Conservation (phyloP, 2,797 vertebrate genomes). For the Yasuhikotakia modesta region DNA sequence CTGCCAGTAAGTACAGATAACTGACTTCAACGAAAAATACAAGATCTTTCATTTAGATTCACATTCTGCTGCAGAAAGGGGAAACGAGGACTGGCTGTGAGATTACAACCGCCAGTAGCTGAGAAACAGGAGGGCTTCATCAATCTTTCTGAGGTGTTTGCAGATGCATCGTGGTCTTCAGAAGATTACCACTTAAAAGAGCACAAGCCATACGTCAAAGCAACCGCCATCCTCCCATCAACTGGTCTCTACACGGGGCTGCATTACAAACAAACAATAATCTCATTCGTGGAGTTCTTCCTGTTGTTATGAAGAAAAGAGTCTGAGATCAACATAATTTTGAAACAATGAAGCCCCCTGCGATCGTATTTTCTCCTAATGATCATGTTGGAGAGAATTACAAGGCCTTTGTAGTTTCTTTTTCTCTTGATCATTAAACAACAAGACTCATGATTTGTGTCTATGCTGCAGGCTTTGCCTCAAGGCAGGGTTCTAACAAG, state of each 20-base stretch:
- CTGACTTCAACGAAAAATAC: constrained; percentile 37
- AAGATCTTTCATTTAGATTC: constrained; percentile 59
- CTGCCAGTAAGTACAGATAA: constrained; percentile 37
- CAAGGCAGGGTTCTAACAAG: constrained; percentile 35
- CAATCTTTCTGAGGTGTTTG: constrained; percentile 44
- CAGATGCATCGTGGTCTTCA: constrained; percentile 35
- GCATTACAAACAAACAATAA: not conserved
- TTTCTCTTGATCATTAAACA: constrained; percentile 50
- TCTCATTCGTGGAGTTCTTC: not conserved
- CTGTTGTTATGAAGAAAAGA: not conserved
- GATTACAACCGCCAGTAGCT: constrained; percentile 40
- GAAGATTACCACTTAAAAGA: constrained; percentile 37
- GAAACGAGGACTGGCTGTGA: constrained; percentile 33
- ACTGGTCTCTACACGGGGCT: not conserved
- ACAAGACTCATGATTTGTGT: constrained; percentile 38
- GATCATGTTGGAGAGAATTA: constrained; percentile 32
- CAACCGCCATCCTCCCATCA: not conserved
- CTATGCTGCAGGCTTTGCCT: constrained; percentile 40
- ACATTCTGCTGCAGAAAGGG: constrained; percentile 33
- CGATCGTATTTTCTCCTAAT: constrained; percentile 38
- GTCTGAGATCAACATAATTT: constrained; percentile 28
- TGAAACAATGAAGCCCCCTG: constrained; percentile 29
- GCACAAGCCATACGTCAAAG: constrained; percentile 24
- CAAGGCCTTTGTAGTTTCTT: constrained; percentile 48
- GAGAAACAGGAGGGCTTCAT: constrained; percentile 34